Base-by-base conservation (phyloP, 2,888 invertebrate species). In the Hofmannophila pseudospretella region DNA sequence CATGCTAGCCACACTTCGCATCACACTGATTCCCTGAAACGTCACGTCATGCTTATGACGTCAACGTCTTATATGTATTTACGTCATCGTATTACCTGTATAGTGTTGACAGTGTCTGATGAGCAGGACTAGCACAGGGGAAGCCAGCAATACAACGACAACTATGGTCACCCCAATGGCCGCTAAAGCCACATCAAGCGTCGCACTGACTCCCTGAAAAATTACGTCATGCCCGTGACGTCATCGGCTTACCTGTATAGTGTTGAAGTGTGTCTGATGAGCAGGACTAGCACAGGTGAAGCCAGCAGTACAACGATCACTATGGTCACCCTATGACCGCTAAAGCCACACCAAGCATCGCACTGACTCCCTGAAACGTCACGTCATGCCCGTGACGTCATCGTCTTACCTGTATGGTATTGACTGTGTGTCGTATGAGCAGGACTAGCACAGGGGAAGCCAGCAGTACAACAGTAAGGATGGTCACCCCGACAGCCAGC, bases 231-330 rank as follows among this genome's bases (percentile, higher is more conserved):
- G n/a, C n/a, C n/a, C n/a, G n/a, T n/a, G n/a, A n/a, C n/a, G n/a
- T n/a, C n/a, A n/a, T n/a, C n/a, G n/a, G n/a, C n/a, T 22, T 58
- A 89, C 89, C 82, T 90, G 88, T 53, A 90, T 88, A 1, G 89
- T 90, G 34, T 72, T 59, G 0, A 89, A 1, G 88, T 88, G 46
- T 88, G 87, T 13, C 76, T 61, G 7, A 90, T 67, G n/a, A 90
- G 61, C 22, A 88, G 50, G 7, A 90, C 77, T 34, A 90, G 81
- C 7, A 89, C 55, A 0, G 90, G 89, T 0, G 88, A 82, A 0
- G 89, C 82, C 30, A 88, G 51, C 10, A 89, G 52, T 1, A 89
- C 88, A 0, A 88, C 45, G 1, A 74, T 67, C 2, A 90, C 62
- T 10, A 90, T 68, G 0, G 59, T 56, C 2, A 88, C 75, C 0